Evolutionary conservation across 1,140 invertebrate species (phyloP), one percentile per base, ranked within the genome.

Genomic region (Nasonia vitripennis): DNA sequence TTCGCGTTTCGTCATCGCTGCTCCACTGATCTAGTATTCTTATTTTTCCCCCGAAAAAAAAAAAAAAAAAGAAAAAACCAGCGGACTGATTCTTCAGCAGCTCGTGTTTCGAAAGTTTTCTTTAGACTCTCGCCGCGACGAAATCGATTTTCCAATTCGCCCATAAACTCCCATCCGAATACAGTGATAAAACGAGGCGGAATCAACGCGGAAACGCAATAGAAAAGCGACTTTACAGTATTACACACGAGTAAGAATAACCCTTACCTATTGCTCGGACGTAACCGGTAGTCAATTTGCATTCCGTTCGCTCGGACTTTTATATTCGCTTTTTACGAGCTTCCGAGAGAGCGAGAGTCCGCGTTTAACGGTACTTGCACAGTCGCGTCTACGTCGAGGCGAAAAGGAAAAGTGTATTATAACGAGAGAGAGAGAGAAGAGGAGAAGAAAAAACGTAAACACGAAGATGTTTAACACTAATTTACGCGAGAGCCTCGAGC

Each of bases 401-500:
- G 55, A 62, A 62, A 62, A 62, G 55, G 20, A 62, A 62, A 62
- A 62, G 55, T 62, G 17, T 62, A n/a, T 20, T 62, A 62, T n/a
- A 71, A 71, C 31, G 73, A 75, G 27, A 1, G 1, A 27, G 27
- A 27, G 27, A 27, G 27, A 27, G 87, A 87, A 87, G 73, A 41
- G 37, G n/a, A 34, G 34, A 7, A 75, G 73, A 75, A 75, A 34
- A 45, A 68, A 70, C 34, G 51, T 67, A 78, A 27, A 51, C 31
- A 11, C 7, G 55, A 48, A 81, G 78, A 51, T 37, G 3, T 62
- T 5, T 55, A 62, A 14, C 3, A 20, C 17, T 62, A 17, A n/a
- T 62, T 62, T 62, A 62, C 55, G 0, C 9, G 7, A 9, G 41
- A 7, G 41, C 17, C 17, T 6, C 55, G 55, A 62, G 55, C 0